These are phyloP conservation scores for Lepus timidus DNA, from an alignment of 2,113 vertebrate species.

Conservation along the genomic window DNA sequence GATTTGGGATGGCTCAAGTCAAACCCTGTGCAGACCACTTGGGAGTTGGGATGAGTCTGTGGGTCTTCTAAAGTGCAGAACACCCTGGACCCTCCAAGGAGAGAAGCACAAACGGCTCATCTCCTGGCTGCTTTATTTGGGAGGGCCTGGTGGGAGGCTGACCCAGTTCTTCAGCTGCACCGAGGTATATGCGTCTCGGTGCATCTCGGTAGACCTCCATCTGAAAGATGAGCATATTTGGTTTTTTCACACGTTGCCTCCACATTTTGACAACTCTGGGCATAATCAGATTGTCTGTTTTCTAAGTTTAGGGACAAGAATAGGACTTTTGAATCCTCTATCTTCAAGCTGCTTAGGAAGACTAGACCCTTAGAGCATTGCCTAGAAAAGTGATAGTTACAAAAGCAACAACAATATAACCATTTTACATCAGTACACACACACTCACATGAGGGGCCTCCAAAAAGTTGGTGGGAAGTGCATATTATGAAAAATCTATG, in stretches of 20 bases:
- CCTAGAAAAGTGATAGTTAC: constrained; percentile 76
- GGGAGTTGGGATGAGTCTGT: background rate
- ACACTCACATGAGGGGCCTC: too few relatives aligned
- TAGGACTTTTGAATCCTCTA: constrained; percentile 67
- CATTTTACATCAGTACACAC: background rate
- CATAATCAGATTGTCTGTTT: constrained; percentile 83
- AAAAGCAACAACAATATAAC: constrained; percentile 18
- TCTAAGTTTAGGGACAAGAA: constrained; percentile 77
- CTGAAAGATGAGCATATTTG: constrained; percentile 81
- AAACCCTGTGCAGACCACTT: background rate
- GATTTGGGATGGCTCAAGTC: background rate
- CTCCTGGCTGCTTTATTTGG: constrained; percentile 68
- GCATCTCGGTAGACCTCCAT: constrained; percentile 48
- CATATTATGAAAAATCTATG: too few relatives aligned
- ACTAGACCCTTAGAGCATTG: constrained; percentile 63
- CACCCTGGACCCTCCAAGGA: background rate
- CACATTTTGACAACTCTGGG: constrained; percentile 83
- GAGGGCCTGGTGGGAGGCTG: constrained; percentile 76
- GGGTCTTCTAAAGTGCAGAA: background rate
- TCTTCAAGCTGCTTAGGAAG: constrained; percentile 59
- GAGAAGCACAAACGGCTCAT: background rate
- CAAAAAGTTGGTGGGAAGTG: too few relatives aligned
- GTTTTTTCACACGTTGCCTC: constrained; percentile 82
- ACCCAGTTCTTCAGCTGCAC: constrained; percentile 73
- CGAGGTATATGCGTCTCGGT: constrained; percentile 28